Base-by-base conservation (phyloP, 1,140 invertebrate genomes). In the Ostrea edulis region DNA sequence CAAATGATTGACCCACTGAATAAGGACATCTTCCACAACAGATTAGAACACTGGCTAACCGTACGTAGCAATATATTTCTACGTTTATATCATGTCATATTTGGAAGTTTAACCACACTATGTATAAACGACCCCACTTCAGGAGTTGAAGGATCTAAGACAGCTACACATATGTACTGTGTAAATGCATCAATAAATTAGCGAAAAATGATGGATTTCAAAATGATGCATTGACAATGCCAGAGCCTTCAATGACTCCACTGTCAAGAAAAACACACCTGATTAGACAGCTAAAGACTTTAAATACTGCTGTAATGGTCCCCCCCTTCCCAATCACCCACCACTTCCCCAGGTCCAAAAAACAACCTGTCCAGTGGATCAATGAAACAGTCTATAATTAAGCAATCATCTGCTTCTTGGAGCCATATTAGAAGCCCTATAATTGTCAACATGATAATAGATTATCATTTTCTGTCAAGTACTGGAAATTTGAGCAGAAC, bases 391-490 rank as follows among this genome's bases (percentile, higher is more conserved):
- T 77, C 29, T 14, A 29, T 25, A 77, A 77, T 77, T 77, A 35
- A 77, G 29, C 29, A 77, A 35, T 29, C 12, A 25, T 77, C 68
- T 77, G 68, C 29, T 25, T 77, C 68, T 77, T 77, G 68, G 29
- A 77, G 68, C 68, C 68, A 77, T 77, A 35, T 77, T 29, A 35
- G 12, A 77, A 9, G 12, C 25, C 1, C 25, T 77, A 14, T 44
- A 77, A 77, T 77, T 77, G 68, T 77, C 68, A 77, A 29, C 68
- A 77, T 77, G 25, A 77, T 35, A 25, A 77, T 77, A 77, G 68
- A 77, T 77, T 77, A 77, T 77, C 29, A 77, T 35, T 77, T 77
- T 35, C 68, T 77, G 68, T 77, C 68, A 77, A 14, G 22, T 35
- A 35, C 8, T 4, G n/a, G 68, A 77, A 77, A 77, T 35, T 12